Conservation (phyloP, 1,140 invertebrate species). For the Drosophila ogumai region DNA sequence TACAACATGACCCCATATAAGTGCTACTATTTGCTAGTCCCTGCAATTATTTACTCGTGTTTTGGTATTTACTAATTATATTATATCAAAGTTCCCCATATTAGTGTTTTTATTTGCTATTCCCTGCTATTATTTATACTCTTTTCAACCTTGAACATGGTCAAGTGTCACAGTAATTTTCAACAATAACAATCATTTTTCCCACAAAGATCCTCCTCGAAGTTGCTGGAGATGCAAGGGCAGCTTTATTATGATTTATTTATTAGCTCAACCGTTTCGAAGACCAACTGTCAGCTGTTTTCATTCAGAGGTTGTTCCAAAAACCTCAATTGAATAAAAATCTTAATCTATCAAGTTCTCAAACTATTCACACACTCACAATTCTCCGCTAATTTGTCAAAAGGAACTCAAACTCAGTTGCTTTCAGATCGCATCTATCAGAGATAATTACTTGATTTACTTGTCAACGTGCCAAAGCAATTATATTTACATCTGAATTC, state of each 20-base stretch:
- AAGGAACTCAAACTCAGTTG: constrained; percentile 32
- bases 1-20: background rate
- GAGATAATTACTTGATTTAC: constrained; percentile 73
- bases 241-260: constrained; percentile 7
- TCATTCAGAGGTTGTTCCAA: background rate
- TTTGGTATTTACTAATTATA: background rate
- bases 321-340: background rate
- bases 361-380: constrained; percentile 6
- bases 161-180: constrained; percentile 7
- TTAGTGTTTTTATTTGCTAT: background rate
- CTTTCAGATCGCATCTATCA: constrained; percentile 48
- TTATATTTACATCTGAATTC: constrained; percentile 65
- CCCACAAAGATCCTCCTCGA: background rate
- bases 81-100: background rate
- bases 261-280: background rate
- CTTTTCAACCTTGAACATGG: constrained; percentile 5
- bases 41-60: background rate
- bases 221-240: background rate
- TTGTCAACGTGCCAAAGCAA: constrained; percentile 65
- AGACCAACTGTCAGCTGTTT: constrained; percentile 54
- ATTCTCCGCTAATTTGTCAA: constrained; percentile 17
- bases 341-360: background rate
- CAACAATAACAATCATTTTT: background rate
- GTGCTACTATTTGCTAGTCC: background rate
- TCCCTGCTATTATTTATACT: background rate